phyloP scores from a whole-genome alignment of 2,113 vertebrate genomes.

The Calyptommatus sinebrachiatus region DNA sequence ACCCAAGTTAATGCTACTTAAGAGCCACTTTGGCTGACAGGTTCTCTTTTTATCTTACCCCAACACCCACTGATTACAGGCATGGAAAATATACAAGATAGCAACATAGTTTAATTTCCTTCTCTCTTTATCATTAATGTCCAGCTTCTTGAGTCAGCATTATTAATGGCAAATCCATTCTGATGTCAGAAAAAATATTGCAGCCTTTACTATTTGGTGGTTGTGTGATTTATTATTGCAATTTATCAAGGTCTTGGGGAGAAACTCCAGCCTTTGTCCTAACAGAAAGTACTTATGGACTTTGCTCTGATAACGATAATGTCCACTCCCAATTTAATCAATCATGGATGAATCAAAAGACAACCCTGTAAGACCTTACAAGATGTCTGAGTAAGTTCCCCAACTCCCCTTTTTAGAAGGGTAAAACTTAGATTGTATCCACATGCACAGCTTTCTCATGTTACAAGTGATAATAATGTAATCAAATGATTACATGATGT shows the following conservation, averaged over 20 bases:
- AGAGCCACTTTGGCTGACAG: neutral
- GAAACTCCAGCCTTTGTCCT: no score
- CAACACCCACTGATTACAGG: neutral
- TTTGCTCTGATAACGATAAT: neutral
- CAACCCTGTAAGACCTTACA: neutral
- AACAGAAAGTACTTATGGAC: no score
- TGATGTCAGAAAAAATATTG: neutral
- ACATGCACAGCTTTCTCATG: no score
- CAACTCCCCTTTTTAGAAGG: neutral
- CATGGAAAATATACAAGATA: slow-evolving; percentile 10
- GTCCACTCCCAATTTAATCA: neutral
- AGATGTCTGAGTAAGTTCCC: no score
- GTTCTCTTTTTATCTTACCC: neutral
- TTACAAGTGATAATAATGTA: no score
- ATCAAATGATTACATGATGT: no score
- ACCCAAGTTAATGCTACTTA: slow-evolving; percentile 12
- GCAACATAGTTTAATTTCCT: neutral
- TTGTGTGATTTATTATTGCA: neutral
- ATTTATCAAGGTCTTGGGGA: slow-evolving; percentile 12
- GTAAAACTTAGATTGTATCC: neutral
- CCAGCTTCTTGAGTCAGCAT: neutral
- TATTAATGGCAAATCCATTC: neutral
- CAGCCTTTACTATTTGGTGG: neutral
- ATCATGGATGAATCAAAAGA: neutral
- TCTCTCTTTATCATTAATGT: neutral